These are phyloP conservation scores for Ficedula albicollis DNA, from an alignment of 2,797 vertebrate species.

Conservation along the genomic window DNA sequence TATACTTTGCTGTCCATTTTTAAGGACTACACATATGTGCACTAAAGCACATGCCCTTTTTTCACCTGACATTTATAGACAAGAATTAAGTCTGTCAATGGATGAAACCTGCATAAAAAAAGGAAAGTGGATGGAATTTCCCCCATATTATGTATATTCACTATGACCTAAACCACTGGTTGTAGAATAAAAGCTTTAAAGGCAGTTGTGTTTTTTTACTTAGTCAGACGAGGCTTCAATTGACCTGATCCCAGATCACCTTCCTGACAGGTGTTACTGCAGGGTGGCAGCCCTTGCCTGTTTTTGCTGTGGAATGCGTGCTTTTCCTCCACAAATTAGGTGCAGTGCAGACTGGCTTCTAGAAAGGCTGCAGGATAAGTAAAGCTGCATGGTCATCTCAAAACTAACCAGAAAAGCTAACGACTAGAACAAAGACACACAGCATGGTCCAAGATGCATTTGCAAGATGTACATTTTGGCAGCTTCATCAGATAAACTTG, in stretches of 20 bases:
- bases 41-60: not conserved
- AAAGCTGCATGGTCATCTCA: not conserved
- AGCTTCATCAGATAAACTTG: not conserved
- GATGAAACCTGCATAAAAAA: not conserved
- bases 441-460: not conserved
- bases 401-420: not conserved
- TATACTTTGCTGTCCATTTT: not conserved
- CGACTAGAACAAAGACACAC: not conserved
- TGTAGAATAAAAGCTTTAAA: not conserved
- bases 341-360: not conserved
- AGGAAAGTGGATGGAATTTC: not conserved
- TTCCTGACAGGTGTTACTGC: not conserved
- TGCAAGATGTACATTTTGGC: not conserved
- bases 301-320: rapidly evolving
- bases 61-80: not conserved
- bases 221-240: not conserved
- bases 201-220: not conserved
- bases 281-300: not conserved
- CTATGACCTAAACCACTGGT: not conserved
- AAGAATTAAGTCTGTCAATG: not conserved
- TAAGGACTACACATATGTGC: not conserved
- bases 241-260: not conserved
- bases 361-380: not conserved
- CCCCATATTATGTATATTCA: not conserved
- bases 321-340: not conserved